Base-by-base conservation (phyloP, 2,113 vertebrate genomes). In the Sapajus apella region DNA sequence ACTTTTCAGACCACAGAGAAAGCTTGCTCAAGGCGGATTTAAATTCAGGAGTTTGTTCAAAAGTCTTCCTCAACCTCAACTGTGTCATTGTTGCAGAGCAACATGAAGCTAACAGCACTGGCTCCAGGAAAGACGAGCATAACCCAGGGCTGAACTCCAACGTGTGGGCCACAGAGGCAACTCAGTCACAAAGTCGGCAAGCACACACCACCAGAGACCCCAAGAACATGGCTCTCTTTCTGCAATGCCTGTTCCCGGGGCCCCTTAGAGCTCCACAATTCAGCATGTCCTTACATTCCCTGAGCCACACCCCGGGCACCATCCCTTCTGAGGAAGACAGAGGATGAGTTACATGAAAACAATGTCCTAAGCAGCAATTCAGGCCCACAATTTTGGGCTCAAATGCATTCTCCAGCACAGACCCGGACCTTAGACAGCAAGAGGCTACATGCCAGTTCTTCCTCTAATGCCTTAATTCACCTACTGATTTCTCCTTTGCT, bases 401-500 rank as follows among this genome's bases (percentile, higher is more conserved):
- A 2, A 5, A 30, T 3, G 14, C 75, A 21, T 16, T 66, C 87
- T 88, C 96, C 90, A 92, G 92, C 92, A 76, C 93, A 43, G 82
- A 96, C 85, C 76, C 52, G 83, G 85, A 75, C 32, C 94, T 92
- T 40, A 61, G 90, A 79, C 43, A 81, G 68, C n/a, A 11, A 23
- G 84, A 72, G 97, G 90, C 95, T 1, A 76, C 70, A 5, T 2
- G 75, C 32, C 55, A 0, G 81, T 91, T 0, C 23, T 11, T 30
- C 68, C 27, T 25, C 37, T 95, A 40, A 82, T 25, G 91, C 98
- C 96, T 61, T 14, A 20, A 72, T 18, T 73, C 95, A 77, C 96
- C 96, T 94, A 85, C n/a, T 47, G 92, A 43, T 14, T 20, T 82
- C 70, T 35, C 95, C 90, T 94, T 94, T 92, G 70, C 98, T 96